A percentile compares a stretch with the other conserved stretches of the same genome.
Conservation (phyloP, 2,888 invertebrate species). For the Pelosia muscerda region DNA sequence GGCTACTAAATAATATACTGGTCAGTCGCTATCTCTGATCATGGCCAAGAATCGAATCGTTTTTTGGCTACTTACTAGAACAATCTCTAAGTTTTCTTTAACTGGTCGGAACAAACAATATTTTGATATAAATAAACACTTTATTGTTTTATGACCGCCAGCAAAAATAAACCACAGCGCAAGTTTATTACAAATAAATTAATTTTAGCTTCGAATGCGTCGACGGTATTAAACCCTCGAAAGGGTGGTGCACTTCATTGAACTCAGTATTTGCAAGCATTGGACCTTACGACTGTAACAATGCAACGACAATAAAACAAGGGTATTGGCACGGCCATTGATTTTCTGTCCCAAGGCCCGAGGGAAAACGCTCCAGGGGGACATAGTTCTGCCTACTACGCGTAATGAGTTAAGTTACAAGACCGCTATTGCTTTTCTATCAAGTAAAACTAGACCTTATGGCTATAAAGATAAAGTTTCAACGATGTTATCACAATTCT, state of each 20-base stretch:
- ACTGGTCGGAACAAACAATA: neutral
- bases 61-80: too few relatives aligned
- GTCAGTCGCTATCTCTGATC: too few relatives aligned
- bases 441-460: conserved; percentile 30
- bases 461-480: neutral
- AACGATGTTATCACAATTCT: conserved; percentile 17
- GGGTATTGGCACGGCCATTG: conserved; percentile 58
- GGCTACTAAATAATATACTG: too few relatives aligned
- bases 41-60: too few relatives aligned
- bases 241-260: conserved; percentile 7
- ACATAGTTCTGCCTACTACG: conserved; percentile 58
- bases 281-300: conserved; percentile 21
- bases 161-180: neutral
- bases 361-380: conserved; percentile 52
- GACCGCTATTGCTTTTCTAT: conserved; percentile 6
- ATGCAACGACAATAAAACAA: conserved; percentile 44
- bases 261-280: conserved; percentile 11
- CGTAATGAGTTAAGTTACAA: conserved; percentile 62
- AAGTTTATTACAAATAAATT: neutral
- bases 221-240: neutral
- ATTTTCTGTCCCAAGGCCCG: conserved; percentile 56
- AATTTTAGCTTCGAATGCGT: neutral
- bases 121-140: conserved; percentile 4
- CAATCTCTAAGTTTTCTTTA: too few relatives aligned
- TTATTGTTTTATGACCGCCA: neutral